A percentile compares a stretch with the other conserved stretches of the same genome.
Conservation (phyloP, 1,140 invertebrate genomes). For the Colletes latitarsis region DNA sequence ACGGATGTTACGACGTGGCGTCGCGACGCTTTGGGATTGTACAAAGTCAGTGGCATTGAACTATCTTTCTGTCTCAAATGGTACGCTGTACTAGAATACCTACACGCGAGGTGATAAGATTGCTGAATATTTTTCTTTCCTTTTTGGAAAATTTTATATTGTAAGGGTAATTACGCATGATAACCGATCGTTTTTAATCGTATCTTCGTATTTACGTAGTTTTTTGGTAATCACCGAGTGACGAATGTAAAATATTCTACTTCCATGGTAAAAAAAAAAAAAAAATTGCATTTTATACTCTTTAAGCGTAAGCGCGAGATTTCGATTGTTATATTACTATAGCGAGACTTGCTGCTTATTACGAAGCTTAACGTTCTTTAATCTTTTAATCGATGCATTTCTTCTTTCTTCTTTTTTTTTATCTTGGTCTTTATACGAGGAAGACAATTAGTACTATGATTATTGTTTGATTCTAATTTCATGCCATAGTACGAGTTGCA, state of each 20-base stretch:
- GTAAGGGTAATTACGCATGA: conserved; percentile 44
- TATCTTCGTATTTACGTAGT: conserved; percentile 52
- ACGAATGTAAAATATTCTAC: conserved; percentile 32
- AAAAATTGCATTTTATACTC: conserved; percentile 45
- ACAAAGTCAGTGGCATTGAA: conserved; percentile 37
- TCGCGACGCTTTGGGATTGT: conserved; percentile 8
- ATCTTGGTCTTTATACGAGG: conserved; percentile 6
- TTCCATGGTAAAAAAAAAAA: conserved; percentile 33
- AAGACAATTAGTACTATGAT: not conserved
- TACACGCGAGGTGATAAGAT: conserved; percentile 21
- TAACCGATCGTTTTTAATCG: conserved; percentile 48
- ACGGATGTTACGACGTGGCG: not conserved
- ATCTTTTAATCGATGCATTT: conserved; percentile 35
- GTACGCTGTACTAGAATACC: conserved; percentile 7
- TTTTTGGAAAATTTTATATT: conserved; percentile 37
- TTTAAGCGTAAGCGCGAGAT: conserved; percentile 40
- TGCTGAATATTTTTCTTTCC: conserved; percentile 20
- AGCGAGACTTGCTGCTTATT: conserved; percentile 36
- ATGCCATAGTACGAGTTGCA: conserved; percentile 20
- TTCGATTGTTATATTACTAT: conserved; percentile 36
- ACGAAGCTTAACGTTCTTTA: conserved; percentile 30
- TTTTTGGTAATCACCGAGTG: conserved; percentile 43
- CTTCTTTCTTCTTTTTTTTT: not conserved
- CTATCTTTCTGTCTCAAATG: conserved; percentile 11
- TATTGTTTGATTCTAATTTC: not conserved